These are phyloP conservation scores for Drosophila rellima DNA, from an alignment of 2,888 invertebrate species.

Conservation along the genomic window DNA sequence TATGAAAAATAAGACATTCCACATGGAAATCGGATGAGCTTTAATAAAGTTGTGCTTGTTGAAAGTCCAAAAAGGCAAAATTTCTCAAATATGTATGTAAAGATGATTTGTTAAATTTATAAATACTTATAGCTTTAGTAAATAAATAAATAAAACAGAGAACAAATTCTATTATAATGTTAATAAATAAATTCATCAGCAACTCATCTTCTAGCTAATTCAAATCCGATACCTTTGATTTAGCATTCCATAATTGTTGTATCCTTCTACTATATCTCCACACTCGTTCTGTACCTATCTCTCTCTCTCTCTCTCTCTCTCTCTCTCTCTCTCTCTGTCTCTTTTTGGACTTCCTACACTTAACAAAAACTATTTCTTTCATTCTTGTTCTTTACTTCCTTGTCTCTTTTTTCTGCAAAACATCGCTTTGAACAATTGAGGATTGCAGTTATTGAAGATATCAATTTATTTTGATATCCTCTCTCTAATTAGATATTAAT, in stretches of 20 bases:
- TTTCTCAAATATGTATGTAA: too few relatives aligned
- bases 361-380: background rate
- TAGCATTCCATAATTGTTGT: too few relatives aligned
- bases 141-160: too few relatives aligned
- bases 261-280: background rate
- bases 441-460: slow-evolving; percentile 4
- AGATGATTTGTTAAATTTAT: too few relatives aligned
- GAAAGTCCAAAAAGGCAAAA: too few relatives aligned
- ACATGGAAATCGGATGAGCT: too few relatives aligned
- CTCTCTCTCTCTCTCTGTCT: background rate
- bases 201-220: background rate
- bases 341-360: background rate
- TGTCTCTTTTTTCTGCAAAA: background rate
- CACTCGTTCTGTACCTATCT: too few relatives aligned
- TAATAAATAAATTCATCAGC: too few relatives aligned
- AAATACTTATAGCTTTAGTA: too few relatives aligned
- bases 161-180: too few relatives aligned
- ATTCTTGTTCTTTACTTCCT: background rate
- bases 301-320: background rate
- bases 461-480: slow-evolving; percentile 4
- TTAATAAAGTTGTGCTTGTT: too few relatives aligned
- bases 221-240: background rate
- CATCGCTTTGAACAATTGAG: background rate
- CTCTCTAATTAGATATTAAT: background rate
- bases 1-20: too few relatives aligned